Base-by-base conservation (phyloP, 2,113 vertebrate genomes). In the Pterophyllum scalare region DNA sequence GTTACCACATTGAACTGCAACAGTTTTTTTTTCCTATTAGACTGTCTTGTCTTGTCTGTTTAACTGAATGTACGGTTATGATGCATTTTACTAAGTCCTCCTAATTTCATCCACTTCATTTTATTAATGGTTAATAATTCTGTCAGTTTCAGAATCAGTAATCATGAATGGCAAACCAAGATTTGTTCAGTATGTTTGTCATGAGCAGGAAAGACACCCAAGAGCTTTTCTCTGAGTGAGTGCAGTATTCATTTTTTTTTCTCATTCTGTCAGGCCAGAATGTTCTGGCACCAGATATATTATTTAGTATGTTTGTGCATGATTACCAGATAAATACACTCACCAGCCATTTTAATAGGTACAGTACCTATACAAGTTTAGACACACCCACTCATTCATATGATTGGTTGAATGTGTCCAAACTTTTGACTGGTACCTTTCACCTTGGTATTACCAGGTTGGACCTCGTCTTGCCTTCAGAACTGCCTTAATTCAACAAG, bases 181-280 rank as follows among this genome's bases (percentile, higher is more conserved):
- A 52, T 40, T 46, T 79, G 24, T 57, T 17, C 61, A 40, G 31
- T 28, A 70, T 70, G 24, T 70, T 52, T 43, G 46, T 70, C 26
- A 28, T 33, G 56, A 70, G 49, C 24, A 56, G 40, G 33, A 80
- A 54, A 40, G 24, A 46, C 61, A 38, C 19, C 22, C n/a, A 59
- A 56, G 43, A 81, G 28, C 56, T n/a, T 10, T 81, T 74, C 33
- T 26, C 49, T 64, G 58, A 75, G 77, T 72, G 28, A 52, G 43
- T 79, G 19, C 57, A 59, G 7, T 56, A 70, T 15, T 24, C 43
- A 13, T 76, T 75, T 59, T 22, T 75, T 59, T 22, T 81, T 75
- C 12, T 82, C 26, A 24, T 61, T 61, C n/a, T 70, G 65, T 70
- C 20, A 31, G 43, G 11, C 8, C 83, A 77, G 40, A 82, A 62